phyloP scores from a whole-genome alignment of 2,113 vertebrate genomes.

The Callorhinus ursinus region DNA sequence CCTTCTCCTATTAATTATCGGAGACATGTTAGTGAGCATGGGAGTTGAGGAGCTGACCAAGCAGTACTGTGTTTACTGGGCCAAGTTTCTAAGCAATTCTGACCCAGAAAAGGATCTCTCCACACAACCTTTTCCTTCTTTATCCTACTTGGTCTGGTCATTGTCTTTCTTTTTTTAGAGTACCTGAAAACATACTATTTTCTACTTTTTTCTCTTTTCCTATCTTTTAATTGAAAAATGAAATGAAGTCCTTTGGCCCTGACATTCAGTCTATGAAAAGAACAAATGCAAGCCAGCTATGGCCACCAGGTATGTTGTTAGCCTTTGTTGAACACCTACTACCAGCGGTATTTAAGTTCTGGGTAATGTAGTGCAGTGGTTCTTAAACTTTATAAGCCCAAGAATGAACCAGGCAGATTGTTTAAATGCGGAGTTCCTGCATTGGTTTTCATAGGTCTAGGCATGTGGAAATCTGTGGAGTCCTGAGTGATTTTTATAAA shows the following conservation, averaged over 20 bases:
- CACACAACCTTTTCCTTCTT: not conserved
- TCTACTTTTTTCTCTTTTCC: conserved; percentile 24
- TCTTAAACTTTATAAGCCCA: not conserved
- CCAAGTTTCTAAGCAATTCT: not conserved
- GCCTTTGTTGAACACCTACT: not conserved
- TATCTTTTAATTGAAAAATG: not conserved
- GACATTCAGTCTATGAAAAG: conserved; percentile 9
- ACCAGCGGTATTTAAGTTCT: not conserved
- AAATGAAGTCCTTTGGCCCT: conserved; percentile 25
- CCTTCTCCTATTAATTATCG: not conserved
- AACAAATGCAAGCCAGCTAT: not conserved
- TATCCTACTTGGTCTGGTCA: not conserved
- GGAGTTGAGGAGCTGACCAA: not conserved
- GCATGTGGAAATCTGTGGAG: not conserved
- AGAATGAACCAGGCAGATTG: not conserved
- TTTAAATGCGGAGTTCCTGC: not conserved
- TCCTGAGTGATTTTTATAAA: conserved; percentile 12
- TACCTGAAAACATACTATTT: not conserved
- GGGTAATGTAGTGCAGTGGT: not conserved
- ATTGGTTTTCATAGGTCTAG: not conserved
- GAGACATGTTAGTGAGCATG: not conserved
- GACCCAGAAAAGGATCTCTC: not conserved
- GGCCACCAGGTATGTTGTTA: not conserved
- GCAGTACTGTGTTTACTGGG: not conserved
- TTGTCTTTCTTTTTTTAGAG: conserved; percentile 28